These are phyloP conservation scores for Drosophila setosimentum DNA, from an alignment of 2,888 invertebrate genomes.

Conservation along the genomic window DNA sequence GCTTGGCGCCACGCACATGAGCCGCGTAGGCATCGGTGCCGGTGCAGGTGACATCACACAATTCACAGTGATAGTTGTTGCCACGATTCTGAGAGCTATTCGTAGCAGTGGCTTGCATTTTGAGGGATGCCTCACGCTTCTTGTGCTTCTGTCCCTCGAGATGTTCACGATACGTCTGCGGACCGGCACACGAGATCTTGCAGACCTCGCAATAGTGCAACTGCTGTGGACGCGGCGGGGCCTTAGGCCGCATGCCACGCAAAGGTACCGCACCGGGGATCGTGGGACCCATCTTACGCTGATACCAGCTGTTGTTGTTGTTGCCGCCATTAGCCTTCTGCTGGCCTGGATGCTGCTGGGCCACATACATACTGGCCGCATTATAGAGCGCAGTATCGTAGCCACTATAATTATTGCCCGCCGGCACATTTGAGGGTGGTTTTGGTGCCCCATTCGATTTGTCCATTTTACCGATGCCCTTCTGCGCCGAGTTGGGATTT, in stretches of 20 bases:
- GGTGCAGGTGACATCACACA: constrained; percentile 99
- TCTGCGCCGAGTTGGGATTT: constrained; percentile 87
- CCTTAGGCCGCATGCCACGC: constrained; percentile 84
- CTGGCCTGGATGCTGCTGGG: constrained; percentile 88
- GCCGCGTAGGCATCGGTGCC: constrained; percentile 99
- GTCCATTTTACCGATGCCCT: constrained; percentile 81
- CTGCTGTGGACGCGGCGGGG: constrained; percentile 95
- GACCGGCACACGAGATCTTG: constrained; percentile 98
- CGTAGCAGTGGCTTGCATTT: constrained; percentile 89
- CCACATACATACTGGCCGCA: constrained; percentile 97
- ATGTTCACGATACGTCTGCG: constrained; percentile 97
- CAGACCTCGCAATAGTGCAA: constrained; percentile 99
- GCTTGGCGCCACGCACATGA: constrained; percentile 98
- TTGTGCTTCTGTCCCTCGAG: constrained; percentile 99
- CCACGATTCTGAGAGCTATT: constrained; percentile 88
- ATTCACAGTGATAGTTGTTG: constrained; percentile 92
- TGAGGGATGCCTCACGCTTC: constrained; percentile 96
- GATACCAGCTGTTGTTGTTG: constrained; percentile 85
- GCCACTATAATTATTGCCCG: constrained; percentile 91
- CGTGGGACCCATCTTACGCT: constrained; percentile 86
- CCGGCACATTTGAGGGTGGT: constrained; percentile 87
- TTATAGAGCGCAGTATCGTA: constrained; percentile 98
- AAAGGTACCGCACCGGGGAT: constrained; percentile 77
- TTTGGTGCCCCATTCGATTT: constrained; percentile 77
- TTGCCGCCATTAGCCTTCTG: constrained; percentile 75